Base-by-base conservation (phyloP, 1,140 invertebrate species). In the Diorhabda elongata region DNA sequence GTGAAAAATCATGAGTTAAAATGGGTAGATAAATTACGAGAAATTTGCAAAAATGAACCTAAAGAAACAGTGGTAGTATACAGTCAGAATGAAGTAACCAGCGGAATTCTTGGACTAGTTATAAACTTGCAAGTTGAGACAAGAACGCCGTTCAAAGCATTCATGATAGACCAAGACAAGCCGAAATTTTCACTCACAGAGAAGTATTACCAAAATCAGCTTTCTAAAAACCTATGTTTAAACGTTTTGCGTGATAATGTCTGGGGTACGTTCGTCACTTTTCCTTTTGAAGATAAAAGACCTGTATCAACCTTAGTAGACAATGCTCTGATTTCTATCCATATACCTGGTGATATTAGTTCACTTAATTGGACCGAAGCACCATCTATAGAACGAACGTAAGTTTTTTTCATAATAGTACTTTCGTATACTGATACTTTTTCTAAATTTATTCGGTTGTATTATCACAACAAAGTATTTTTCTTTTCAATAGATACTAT, bases 11-110 rank as follows among this genome's bases (percentile, higher is more conserved):
- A 85, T 64, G 86, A 87, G 69, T 93, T 89, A 75, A 79, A 78
- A 3, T 98, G 96, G 96, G 85, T 98, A n/a, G 91, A 94, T 52
- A 80, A 84, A 3, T 78, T 97, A 0, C 95, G 95, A 79, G 82
- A 85, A 44, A 72, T 87, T 42, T 85, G 87, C 77, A 83, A 84
- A 2, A 87, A 88, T 0, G 66, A 91, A 75, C 86, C 85, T 66
- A 83, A 85, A 61, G 81, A 85, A 2, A 79, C 80, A 42, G 83
- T 95, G 44, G 87, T 52, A 52, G 6, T 52, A 52, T 52, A 52
- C n/a, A 52, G 47, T 52, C 6, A 52, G n/a, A 52, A 52, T 52
- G 47, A 52, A 3, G 6, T 8, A 6, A 52, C 4, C 6, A 52
- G n/a, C n/a, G 47, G 47, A n/a, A 52, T 52, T 52, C 6, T 52